Base-by-base conservation (phyloP, 1,140 invertebrate species). In the Radopholus similis region DNA sequence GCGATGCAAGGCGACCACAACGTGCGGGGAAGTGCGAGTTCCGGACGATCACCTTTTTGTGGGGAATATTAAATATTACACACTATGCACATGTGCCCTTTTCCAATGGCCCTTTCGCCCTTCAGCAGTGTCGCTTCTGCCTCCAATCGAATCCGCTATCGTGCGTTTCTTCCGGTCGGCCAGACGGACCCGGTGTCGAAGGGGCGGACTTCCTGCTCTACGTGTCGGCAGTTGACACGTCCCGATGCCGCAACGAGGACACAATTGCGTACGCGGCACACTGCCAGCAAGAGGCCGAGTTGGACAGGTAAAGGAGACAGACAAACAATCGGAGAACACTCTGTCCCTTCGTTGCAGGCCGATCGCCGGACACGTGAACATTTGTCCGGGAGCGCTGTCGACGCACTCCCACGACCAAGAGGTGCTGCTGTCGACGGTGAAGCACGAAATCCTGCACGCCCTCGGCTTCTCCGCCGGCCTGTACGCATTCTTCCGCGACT, bases 391-490 rank as follows among this genome's bases (percentile, higher is more conserved):
- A n/a, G 92, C 91, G 75, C 90, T 98, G 49, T 93, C 90, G 5
- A 94, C 91, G 15, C 92, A 93, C 79, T 88, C 89, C 34, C 90
- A 95, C 77, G 93, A 98, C 78, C 84, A 94, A 64, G 90, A 93
- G 75, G 93, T 93, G 15, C 86, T 97, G 1, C 85, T 97, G 68
- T 95, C 93, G 26, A 97, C 94, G 0, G 92, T 98, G 0, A 97
- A 98, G 84, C 95, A 99, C 84, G 95, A 99, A 84, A 97, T 99
- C 81, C 86, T 97, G 0, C 95, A 98, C 85, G 94, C 95, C 0
- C 85, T 98, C 75, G 85, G 84, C 53, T 86, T 86, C 70, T 85
- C 85, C 23, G 84, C 84, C 18, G 77, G 77, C 9, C 49, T 80
- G 30, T 82, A 82, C 56, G 81, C 81, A 5, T 76, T 82, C 53